phyloP scores from a whole-genome alignment of 2,797 vertebrate genomes.

The Paratrypauchen microcephalus region DNA sequence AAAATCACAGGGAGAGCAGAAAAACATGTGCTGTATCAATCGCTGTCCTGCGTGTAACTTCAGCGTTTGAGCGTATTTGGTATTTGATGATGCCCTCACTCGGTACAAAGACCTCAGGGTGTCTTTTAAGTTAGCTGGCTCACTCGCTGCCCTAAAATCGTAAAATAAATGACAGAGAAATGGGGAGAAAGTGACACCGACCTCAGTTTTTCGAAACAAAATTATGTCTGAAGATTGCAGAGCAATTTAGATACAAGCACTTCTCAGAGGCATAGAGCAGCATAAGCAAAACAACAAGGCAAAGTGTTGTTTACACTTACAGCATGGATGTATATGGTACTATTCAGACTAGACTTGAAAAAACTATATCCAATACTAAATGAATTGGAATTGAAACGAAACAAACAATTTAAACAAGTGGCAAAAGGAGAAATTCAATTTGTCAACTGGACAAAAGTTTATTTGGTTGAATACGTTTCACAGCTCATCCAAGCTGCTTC shows the following conservation, averaged over 20 bases:
- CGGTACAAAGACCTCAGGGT: slow-evolving; percentile 63
- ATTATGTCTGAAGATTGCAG: slow-evolving; percentile 6
- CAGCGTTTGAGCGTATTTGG: slow-evolving; percentile 55
- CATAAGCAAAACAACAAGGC: slow-evolving; percentile 53
- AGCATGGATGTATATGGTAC: slow-evolving; percentile 25
- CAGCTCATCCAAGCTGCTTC: no score
- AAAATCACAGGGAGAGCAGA: slow-evolving; percentile 52
- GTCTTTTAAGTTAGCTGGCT: slow-evolving; percentile 65
- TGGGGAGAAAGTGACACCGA: slow-evolving; percentile 53
- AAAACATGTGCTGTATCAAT: slow-evolving; percentile 51
- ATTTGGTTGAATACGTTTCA: no score
- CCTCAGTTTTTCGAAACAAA: slow-evolving; percentile 25
- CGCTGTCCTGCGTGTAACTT: slow-evolving; percentile 48
- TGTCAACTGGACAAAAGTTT: no score
- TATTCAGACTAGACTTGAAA: neutral
- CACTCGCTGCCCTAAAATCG: slow-evolving; percentile 53
- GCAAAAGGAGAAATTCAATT: no score
- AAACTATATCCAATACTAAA: neutral
- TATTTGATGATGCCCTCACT: slow-evolving; percentile 63
- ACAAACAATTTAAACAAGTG: no score
- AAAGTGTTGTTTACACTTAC: slow-evolving; percentile 49
- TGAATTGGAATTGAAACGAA: no score
- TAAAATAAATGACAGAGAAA: slow-evolving; percentile 60
- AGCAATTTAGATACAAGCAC: slow-evolving; percentile 50
- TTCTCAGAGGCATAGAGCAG: slow-evolving; percentile 53